Evolutionary conservation across 2,797 vertebrate species (phyloP).

Genomic region (Vultur gryphus): DNA sequence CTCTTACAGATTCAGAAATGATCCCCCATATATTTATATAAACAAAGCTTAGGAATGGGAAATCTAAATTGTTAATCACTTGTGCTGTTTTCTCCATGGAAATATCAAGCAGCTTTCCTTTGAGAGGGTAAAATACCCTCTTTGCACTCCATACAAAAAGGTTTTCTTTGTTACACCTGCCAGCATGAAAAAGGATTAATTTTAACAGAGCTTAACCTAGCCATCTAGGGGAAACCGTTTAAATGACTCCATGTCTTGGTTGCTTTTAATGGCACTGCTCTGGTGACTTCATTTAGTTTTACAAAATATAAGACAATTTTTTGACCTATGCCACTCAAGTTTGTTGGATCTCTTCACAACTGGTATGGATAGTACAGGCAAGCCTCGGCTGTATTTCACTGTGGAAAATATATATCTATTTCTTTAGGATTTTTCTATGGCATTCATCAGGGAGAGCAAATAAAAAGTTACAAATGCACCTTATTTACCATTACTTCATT

Average conservation of each 20-base stretch:
- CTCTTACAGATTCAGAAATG: conserved; percentile 67
- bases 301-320: conserved; percentile 33
- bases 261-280: conserved; percentile 43
- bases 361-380: background rate
- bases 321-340: background rate
- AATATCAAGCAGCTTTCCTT: conserved; percentile 63
- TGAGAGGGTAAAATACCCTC: conserved; percentile 61
- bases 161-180: conserved; percentile 72
- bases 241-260: conserved; percentile 57
- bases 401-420: background rate
- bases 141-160: conserved; percentile 63
- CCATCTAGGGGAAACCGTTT: conserved; percentile 43
- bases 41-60: conserved; percentile 63
- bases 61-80: conserved; percentile 66
- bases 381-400: background rate
- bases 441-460: conserved; percentile 6
- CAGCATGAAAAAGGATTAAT: conserved; percentile 72
- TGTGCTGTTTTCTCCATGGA: conserved; percentile 60
- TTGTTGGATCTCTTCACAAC: conserved; percentile 12
- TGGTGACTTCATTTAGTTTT: conserved; percentile 60
- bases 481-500: conserved; percentile 15
- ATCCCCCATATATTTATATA: conserved; percentile 67
- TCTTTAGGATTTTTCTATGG: background rate
- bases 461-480: background rate
- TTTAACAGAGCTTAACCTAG: conserved; percentile 68